Base-by-base conservation (phyloP, 2,888 invertebrate species). In the Operophtera brumata region DNA sequence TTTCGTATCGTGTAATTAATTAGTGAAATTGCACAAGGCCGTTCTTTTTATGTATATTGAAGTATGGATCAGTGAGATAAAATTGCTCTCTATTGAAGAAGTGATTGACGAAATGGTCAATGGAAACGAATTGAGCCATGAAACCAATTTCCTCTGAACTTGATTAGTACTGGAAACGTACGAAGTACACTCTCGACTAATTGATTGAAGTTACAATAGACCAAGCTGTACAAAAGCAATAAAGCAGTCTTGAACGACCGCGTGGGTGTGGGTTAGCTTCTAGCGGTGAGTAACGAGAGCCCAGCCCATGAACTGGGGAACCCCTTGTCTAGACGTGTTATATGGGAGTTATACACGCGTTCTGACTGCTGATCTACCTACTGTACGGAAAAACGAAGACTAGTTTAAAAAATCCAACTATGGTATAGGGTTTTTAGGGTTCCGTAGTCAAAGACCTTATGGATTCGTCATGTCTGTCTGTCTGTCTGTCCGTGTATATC, bases 281-380 rank as follows among this genome's bases (percentile, higher is more conserved):
- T 44, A 47, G 47, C 32, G 54, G 34, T 47, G 50, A 50, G 42
- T 56, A 61, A 59, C 47, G 46, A 48, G 12, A 14, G 41, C 32
- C 30, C 45, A 20, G 20, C 25, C 46, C 57, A 13, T 55, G 65
- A 20, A 50, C 41, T 35, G 46, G 64, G 59, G 56, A 61, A 63
- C 51, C 54, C 57, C 62, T 50, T 37, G 45, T 56, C 49, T 54
- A 59, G 62, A 60, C 60, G 5, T 20, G 43, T 35, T 53, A 42
- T 56, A 57, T 50, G 51, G 48, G 34, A 47, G 50, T 46, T 53
- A 50, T 28, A 39, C 54, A 48, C 44, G 25, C 55, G 20, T 42
- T 12, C 32, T 12, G 10, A 10, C 6, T 30, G 6, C 6, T 11
- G 28, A 42, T 14, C 28, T 10, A 37, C 35, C 6, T 11, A 30